Percentiles rank a stretch among this genome's conserved stretches.
These are phyloP conservation scores for Willowsia nigromaculata DNA, from an alignment of 2,888 invertebrate species.

Conservation along the genomic window DNA sequence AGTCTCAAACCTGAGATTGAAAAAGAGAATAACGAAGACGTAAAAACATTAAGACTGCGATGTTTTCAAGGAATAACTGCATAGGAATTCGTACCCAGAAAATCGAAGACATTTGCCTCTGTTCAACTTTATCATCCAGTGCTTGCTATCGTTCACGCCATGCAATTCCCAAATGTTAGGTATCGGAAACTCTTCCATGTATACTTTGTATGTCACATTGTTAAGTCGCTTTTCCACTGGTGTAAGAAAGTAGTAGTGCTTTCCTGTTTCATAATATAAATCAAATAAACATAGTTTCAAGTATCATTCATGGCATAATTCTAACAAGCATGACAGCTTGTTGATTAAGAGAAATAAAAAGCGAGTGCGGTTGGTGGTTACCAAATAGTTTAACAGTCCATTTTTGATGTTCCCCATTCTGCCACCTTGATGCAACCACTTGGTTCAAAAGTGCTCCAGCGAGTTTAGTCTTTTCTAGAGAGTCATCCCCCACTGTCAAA, in stretches of 20 bases:
- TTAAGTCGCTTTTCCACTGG: constrained; percentile 51
- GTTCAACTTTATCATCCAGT: constrained; percentile 69
- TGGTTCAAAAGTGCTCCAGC: constrained; percentile 53
- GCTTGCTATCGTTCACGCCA: constrained; percentile 49
- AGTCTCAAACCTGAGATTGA: constrained; percentile 50
- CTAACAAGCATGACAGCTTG: too few relatives aligned
- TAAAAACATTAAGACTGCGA: not conserved
- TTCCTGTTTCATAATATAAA: constrained; percentile 37
- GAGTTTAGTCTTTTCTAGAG: constrained; percentile 50
- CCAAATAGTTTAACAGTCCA: constrained; percentile 70
- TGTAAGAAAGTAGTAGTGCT: constrained; percentile 54
- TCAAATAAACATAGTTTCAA: not conserved
- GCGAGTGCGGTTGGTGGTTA: too few relatives aligned
- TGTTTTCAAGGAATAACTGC: not conserved
- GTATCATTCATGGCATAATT: too few relatives aligned
- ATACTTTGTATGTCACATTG: constrained; percentile 67
- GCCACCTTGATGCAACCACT: constrained; percentile 58
- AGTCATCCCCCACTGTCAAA: constrained; percentile 55
- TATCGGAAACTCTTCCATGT: constrained; percentile 67
- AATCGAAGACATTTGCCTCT: constrained; percentile 66
- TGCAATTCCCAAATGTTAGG: constrained; percentile 69
- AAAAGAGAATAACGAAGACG: not conserved
- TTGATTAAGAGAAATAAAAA: too few relatives aligned
- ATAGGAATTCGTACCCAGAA: constrained; percentile 34
- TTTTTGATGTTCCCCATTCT: constrained; percentile 65